A percentile compares a stretch with the other conserved stretches of the same genome.
Conservation (phyloP, 2,888 invertebrate genomes). For the Drosophila melanosoma region DNA sequence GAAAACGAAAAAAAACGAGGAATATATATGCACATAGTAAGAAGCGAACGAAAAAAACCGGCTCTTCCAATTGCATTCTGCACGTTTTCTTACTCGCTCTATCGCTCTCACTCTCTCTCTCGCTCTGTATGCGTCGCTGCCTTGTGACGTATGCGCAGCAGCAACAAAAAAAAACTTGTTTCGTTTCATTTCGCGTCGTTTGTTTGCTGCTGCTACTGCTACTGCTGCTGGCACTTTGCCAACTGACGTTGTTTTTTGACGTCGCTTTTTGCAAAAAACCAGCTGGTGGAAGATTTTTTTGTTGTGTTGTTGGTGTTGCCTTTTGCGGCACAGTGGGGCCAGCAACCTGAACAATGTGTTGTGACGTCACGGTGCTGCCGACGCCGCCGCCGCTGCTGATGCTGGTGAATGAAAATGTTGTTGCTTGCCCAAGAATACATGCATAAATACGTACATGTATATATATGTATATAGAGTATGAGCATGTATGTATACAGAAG, state of each 20-base stretch:
- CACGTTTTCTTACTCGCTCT: slow-evolving; percentile 38
- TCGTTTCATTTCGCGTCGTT: slow-evolving; percentile 57
- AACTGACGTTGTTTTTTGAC: slow-evolving; percentile 62
- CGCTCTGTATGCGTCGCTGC: slow-evolving; percentile 57
- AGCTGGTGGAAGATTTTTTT: slow-evolving; percentile 52
- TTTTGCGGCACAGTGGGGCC: slow-evolving; percentile 67
- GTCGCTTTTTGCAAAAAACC: slow-evolving; percentile 59
- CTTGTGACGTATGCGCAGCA: slow-evolving; percentile 75
- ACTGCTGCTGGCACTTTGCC: slow-evolving; percentile 60
- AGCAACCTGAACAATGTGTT: slow-evolving; percentile 63
- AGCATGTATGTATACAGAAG: slow-evolving; percentile 28
- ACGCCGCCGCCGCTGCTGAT: slow-evolving; percentile 7
- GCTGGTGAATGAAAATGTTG: slow-evolving; percentile 60
- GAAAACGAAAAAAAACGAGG: slow-evolving; percentile 58
- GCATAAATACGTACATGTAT: not conserved
- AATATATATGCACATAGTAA: slow-evolving; percentile 28
- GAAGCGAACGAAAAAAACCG: slow-evolving; percentile 43
- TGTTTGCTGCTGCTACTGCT: slow-evolving; percentile 11
- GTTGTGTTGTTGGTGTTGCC: slow-evolving; percentile 8
- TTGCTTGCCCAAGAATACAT: slow-evolving; percentile 29
- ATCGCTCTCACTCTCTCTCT: slow-evolving; percentile 30
- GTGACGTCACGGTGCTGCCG: slow-evolving; percentile 49
- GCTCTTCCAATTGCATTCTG: slow-evolving; percentile 63
- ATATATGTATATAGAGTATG: slow-evolving; percentile 1
- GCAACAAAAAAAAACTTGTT: slow-evolving; percentile 64